Base-by-base conservation (phyloP, 1,140 invertebrate species). In the Thalassaphorura encarpata region DNA sequence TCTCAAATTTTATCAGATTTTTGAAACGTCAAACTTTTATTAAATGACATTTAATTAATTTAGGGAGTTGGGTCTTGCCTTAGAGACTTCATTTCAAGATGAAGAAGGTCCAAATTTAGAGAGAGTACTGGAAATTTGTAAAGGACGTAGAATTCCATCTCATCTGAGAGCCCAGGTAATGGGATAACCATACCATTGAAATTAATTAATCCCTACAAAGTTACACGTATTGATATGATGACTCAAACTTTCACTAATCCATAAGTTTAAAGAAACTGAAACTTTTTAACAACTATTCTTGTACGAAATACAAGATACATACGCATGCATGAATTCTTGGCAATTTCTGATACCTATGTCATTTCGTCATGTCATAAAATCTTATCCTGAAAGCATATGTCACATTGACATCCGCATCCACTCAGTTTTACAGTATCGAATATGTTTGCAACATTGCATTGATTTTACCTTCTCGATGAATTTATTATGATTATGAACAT, bases 151-250 rank as follows among this genome's bases (percentile, higher is more conserved):
- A 49, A 56, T 65, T 36, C 63, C 63, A 23, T 4, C 50, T 36
- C 63, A 61, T 60, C 49, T 65, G 23, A 36, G 63, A 42, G 56
- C 59, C 27, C 60, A 65, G 54, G 62, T 61, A 33, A 39, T n/a
- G 15, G 15, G 26, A 23, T 6, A n/a, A n/a, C n/a, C n/a, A n/a
- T n/a, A n/a, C n/a, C n/a, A n/a, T n/a, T n/a, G n/a, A n/a, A n/a
- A n/a, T n/a, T n/a, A n/a, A n/a, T n/a, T n/a, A n/a, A n/a, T n/a
- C n/a, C n/a, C n/a, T n/a, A n/a, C n/a, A n/a, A n/a, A n/a, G n/a
- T n/a, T n/a, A n/a, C n/a, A n/a, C n/a, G n/a, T n/a, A n/a, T n/a
- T n/a, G n/a, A n/a, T n/a, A n/a, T n/a, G n/a, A n/a, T n/a, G n/a
- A n/a, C n/a, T n/a, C n/a, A n/a, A n/a, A 47, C 26, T 47, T 24